Evolutionary conservation across 2,888 invertebrate genomes (phyloP).

Genomic region (Eupithecia centaureata): DNA sequence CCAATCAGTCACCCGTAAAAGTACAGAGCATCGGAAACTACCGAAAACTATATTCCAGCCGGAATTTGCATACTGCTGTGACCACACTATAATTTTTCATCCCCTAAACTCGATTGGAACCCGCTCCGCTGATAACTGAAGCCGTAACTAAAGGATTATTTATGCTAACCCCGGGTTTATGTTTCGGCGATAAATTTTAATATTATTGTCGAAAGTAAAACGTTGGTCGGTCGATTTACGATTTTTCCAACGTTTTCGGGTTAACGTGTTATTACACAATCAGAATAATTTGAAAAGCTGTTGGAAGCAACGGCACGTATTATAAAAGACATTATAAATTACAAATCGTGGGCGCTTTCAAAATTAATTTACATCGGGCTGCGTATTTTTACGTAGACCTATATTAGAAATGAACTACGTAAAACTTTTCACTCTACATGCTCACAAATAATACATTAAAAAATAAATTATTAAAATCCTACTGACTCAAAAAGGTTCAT

Average conservation of each 20-base stretch:
- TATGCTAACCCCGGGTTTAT: conserved; percentile 39
- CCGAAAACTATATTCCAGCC: neutral
- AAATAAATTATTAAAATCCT: no score
- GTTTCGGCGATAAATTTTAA: conserved; percentile 42
- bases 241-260: conserved; percentile 35
- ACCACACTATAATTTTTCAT: neutral
- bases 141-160: conserved; percentile 37
- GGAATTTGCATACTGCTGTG: neutral
- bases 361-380: neutral
- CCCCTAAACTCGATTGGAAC: neutral
- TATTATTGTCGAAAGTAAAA: conserved; percentile 43
- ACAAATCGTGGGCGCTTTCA: neutral
- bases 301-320: neutral
- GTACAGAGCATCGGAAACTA: neutral
- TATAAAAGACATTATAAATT: neutral
- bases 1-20: neutral
- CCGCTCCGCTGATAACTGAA: conserved; percentile 29
- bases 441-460: no score
- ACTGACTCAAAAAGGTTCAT: no score
- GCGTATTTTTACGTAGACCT: neutral
- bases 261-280: conserved; percentile 23
- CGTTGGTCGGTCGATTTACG: conserved; percentile 38
- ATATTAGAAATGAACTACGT: no score
- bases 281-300: conserved; percentile 7
- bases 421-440: no score